Evolutionary conservation across 2,113 vertebrate species (phyloP), one percentile per base, ranked within the genome.

Genomic region (Prionailurus viverrinus): DNA sequence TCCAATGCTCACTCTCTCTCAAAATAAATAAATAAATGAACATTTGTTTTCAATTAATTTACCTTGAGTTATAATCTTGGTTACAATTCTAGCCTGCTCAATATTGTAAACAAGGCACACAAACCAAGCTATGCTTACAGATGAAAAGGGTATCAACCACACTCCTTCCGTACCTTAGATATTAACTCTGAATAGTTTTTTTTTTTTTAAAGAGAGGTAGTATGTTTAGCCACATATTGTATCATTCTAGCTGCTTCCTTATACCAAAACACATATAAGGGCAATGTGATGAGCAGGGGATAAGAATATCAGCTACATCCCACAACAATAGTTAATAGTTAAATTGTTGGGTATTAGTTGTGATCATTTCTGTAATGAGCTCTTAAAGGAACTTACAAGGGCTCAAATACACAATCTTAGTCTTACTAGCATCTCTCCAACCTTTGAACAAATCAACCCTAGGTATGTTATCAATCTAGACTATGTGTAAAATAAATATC

Each of bases 391-490:
- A 2, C 33, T 94, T 82, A 69, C 11, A 68, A 87, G 31, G 41
- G 39, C 65, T 18, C 25, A 94, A 93, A 85, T 88, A 29, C 55
- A 93, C 48, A 94, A 69, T 69, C 66, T 84, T 29, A 82, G 76
- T 39, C 15, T 83, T 68, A 65, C 31, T 48, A 94, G 63, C 16
- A 23, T 19, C 83, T 91, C 84, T 84, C 15, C 71, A 90, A 86
- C 23, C 63, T 92, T 61, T 41, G n/a, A 96, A 68, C 31, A 86
- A 89, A 97, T 78, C 53, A 97, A 96, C 33, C 48, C 11, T 76
- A 85, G 27, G 55, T 68, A 66, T 9, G 73, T 45, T 25, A 86
- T 76, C 45, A 94, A 58, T 53, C 39, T 81, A 94, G 29, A 55
- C 61, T 14, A 86, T 33, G 3, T 3, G 71, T 96, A 82, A 92